Evolutionary conservation across 2,888 invertebrate genomes (phyloP), one percentile per base, ranked within the genome.

Genomic region (Ornithoptera priamus): DNA sequence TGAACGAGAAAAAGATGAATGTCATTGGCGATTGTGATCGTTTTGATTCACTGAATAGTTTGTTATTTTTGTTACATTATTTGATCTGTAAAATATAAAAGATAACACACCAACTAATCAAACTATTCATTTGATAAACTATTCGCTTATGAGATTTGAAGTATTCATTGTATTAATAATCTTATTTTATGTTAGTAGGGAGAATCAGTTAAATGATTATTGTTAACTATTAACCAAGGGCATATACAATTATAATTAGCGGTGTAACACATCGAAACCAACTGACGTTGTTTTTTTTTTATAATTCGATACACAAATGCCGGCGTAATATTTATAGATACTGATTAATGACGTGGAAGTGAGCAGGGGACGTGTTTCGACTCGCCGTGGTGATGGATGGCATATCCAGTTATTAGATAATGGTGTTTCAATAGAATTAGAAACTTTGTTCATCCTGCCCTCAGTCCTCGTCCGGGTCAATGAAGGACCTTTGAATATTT

Each of bases 381-480:
- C 78, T 73, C 72, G 68, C 70, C 74, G 76, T 76, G 78, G 81
- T 91, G 92, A 92, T 91, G 84, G 88, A 92, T 92, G 80, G 80
- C 79, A 76, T 80, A 82, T 83, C 82, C 80, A 82, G 86, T 87
- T 92, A 91, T 92, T 89, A 89, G 91, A 90, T 91, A 91, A 92
- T 92, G 85, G 90, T 87, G 86, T 88, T 89, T 88, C 90, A 87
- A 91, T 91, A 88, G 87, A 89, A 92, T 92, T 90, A 89, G 85
- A 78, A 83, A 83, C 86, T 87, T 92, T 92, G 90, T 92, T 90
- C 90, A 87, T 85, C 77, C 77, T 85, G 85, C 83, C 86, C 83
- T 53, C 53, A 53, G 53, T 18, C 53, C 53, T 82, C 77, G 76
- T 74, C 74, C 74, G 80, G 80, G 81, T 81, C 81, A 82, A 75